phyloP scores from a whole-genome alignment of 2,797 vertebrate genomes.

The Micrastur ruficollis region DNA sequence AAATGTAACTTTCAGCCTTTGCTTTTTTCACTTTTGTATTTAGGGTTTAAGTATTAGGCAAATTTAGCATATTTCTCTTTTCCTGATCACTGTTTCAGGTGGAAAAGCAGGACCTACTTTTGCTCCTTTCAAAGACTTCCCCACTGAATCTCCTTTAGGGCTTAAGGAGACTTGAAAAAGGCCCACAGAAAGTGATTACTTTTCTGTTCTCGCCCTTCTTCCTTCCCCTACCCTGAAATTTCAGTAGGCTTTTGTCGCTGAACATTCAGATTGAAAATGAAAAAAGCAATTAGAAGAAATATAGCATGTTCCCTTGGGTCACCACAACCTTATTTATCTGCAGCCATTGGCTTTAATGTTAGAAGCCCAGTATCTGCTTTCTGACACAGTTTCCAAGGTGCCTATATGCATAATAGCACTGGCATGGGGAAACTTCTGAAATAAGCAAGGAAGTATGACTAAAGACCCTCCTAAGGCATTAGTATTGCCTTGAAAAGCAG shows the following conservation, averaged over 20 bases:
- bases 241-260: background rate
- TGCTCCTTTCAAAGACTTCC: background rate
- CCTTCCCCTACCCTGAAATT: background rate
- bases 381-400: background rate
- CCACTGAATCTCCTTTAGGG: background rate
- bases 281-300: conserved; percentile 33
- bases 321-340: background rate
- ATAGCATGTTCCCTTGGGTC: background rate
- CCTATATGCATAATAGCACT: background rate
- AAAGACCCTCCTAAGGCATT: conserved; percentile 20
- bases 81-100: background rate
- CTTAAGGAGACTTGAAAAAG: background rate
- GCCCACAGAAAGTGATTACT: background rate
- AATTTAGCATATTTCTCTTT: background rate
- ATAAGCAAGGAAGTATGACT: background rate
- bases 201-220: background rate
- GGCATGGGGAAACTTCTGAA: background rate
- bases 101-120: background rate
- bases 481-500: background rate
- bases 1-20: background rate
- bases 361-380: background rate
- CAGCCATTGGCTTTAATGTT: background rate
- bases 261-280: background rate
- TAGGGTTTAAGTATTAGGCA: background rate
- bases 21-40: background rate